Evolutionary conservation across 2,113 vertebrate genomes (phyloP).

Genomic region (Lutjanus erythropterus): DNA sequence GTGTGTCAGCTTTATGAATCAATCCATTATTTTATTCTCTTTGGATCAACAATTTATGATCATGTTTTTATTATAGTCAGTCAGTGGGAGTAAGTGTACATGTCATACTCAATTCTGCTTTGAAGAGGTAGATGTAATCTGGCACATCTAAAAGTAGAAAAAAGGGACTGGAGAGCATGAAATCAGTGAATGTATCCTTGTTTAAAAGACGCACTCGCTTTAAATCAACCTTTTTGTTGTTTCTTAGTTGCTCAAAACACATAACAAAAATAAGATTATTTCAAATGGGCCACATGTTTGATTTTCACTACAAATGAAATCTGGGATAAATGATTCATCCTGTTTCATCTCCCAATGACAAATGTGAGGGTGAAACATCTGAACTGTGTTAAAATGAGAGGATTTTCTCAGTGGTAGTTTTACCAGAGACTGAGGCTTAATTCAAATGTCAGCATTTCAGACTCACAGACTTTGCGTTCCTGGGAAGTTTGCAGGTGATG

Average conservation of each 20-base stretch:
- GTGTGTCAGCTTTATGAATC: conserved; percentile 49
- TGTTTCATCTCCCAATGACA: conserved; percentile 21
- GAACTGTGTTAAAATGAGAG: not conserved
- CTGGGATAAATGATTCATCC: conserved; percentile 21
- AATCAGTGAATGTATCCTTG: too few species aligned
- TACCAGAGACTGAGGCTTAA: not conserved
- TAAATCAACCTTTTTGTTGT: not conserved
- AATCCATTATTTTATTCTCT: conserved; percentile 20
- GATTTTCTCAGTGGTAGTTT: not conserved
- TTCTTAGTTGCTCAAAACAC: not conserved
- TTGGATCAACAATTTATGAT: not conserved
- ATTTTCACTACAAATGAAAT: conserved; percentile 4
- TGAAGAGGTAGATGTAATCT: not conserved
- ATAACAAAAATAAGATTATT: not conserved
- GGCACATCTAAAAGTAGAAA: too few species aligned
- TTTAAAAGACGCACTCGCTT: not conserved
- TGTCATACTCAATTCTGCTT: not conserved
- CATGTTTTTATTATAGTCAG: not conserved
- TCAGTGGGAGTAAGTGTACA: not conserved
- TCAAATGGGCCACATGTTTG: not conserved
- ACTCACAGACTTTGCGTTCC: too few species aligned
- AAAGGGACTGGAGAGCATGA: too few species aligned
- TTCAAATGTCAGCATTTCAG: too few species aligned
- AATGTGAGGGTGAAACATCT: conserved; percentile 22
- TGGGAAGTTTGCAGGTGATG: too few species aligned